These are phyloP conservation scores for Sinosuthora webbiana DNA, from an alignment of 2,113 vertebrate genomes.

Conservation along the genomic window DNA sequence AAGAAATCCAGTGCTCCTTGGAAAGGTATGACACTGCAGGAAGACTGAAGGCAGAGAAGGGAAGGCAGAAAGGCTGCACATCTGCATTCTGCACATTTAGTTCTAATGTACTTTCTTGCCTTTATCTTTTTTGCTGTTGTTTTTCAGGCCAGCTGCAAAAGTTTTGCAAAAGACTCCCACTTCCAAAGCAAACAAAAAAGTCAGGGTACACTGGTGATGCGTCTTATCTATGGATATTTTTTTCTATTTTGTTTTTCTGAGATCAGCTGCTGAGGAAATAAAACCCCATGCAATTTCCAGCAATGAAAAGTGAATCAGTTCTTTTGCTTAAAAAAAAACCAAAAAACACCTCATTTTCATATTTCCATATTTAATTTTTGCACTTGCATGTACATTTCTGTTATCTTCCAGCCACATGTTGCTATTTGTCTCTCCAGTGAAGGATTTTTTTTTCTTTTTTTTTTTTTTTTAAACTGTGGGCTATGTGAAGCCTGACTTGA, in stretches of 20 bases:
- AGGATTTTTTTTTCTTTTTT: not conserved
- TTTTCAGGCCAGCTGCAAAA: slow-evolving; percentile 47
- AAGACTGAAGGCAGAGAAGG: not conserved
- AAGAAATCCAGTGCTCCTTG: not conserved
- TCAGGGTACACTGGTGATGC: slow-evolving; percentile 8
- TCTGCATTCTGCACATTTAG: slow-evolving; percentile 12
- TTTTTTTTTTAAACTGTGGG: not conserved
- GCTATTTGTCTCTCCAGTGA: slow-evolving; percentile 51
- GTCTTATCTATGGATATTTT: slow-evolving; percentile 48
- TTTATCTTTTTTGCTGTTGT: not conserved
- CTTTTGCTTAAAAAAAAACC: not conserved
- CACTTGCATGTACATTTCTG: slow-evolving; percentile 36
- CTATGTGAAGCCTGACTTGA: slow-evolving; percentile 34
- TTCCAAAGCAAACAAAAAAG: slow-evolving; percentile 25
- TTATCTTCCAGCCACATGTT: slow-evolving; percentile 60
- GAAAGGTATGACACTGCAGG: not conserved
- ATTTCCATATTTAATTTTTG: slow-evolving; percentile 74
- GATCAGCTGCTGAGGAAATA: slow-evolving; percentile 58
- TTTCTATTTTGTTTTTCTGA: slow-evolving; percentile 51
- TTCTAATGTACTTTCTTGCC: not conserved
- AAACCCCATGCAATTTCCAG: slow-evolving; percentile 62
- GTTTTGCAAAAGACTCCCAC: slow-evolving; percentile 40
- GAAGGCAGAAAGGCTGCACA: not conserved
- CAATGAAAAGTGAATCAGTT: slow-evolving; percentile 58
- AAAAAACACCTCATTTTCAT: slow-evolving; percentile 64